phyloP scores from a whole-genome alignment of 2,113 vertebrate species.

The Crypturellus undulatus region DNA sequence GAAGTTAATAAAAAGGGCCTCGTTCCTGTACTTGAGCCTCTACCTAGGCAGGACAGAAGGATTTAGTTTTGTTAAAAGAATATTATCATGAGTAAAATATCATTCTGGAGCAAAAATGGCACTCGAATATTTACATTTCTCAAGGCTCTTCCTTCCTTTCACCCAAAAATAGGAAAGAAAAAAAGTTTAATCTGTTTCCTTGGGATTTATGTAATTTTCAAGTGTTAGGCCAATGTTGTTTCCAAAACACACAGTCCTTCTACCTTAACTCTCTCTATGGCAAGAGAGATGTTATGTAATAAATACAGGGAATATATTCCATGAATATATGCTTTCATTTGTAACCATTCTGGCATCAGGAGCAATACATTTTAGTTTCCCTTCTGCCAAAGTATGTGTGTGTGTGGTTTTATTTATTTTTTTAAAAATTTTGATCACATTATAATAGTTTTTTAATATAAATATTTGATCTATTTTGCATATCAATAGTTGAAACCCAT shows the following conservation, averaged over 20 bases:
- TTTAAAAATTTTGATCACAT: neutral
- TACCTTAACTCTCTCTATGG: neutral
- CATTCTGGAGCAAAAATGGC: constrained; percentile 43
- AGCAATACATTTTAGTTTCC: neutral
- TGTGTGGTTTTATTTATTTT: neutral
- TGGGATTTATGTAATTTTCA: constrained; percentile 35
- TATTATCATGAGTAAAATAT: neutral
- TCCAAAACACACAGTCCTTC: neutral
- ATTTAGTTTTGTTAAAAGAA: neutral
- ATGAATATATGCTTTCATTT: neutral
- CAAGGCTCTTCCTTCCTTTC: constrained; percentile 60
- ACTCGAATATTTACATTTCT: constrained; percentile 66
- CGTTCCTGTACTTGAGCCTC: neutral
- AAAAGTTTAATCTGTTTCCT: neutral
- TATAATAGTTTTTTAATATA: neutral
- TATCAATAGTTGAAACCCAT: constrained; percentile 14
- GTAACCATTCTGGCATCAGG: neutral
- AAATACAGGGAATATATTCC: neutral
- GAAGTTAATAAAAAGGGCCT: neutral
- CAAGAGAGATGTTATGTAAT: neutral
- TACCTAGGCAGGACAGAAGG: neutral
- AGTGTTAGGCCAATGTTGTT: neutral
- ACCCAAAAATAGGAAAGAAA: constrained; percentile 52
- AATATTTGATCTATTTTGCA: constrained; percentile 27
- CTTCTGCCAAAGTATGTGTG: neutral